A percentile compares a stretch with the other conserved stretches of the same genome.
These are phyloP conservation scores for Drosophila nr. perissopoda DNA, from an alignment of 2,888 invertebrate species.

Conservation along the genomic window DNA sequence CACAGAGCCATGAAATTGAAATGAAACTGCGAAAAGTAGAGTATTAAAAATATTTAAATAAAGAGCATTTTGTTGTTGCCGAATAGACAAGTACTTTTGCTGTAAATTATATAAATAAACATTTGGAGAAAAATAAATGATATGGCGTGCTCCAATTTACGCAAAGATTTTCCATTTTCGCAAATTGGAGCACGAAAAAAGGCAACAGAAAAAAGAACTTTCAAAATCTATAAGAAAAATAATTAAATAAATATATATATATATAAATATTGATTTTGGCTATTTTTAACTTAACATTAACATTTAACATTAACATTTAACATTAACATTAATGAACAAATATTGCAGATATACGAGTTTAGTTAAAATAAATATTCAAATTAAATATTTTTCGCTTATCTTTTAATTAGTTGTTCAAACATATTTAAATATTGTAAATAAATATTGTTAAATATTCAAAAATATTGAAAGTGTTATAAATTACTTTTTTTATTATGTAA, in stretches of 20 bases:
- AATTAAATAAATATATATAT: no score
- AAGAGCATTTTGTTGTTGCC: neutral
- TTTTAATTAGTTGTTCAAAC: no score
- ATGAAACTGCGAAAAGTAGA: constrained; percentile 48
- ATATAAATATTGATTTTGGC: neutral
- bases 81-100: constrained; percentile 1
- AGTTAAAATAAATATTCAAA: no score
- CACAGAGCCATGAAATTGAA: constrained; percentile 83
- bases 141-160: neutral
- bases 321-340: no score
- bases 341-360: no score
- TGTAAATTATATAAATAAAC: neutral
- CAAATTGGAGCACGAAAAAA: no score
- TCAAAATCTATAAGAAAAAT: neutral
- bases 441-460: neutral
- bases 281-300: neutral
- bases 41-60: constrained; percentile 22
- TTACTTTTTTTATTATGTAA: neutral
- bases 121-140: neutral
- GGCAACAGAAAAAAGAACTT: neutral
- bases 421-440: no score
- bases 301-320: no score
- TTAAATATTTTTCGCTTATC: no score
- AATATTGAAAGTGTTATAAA: neutral
- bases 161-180: no score